Conservation (phyloP, 2,888 invertebrate genomes). For the Elegia similella region DNA sequence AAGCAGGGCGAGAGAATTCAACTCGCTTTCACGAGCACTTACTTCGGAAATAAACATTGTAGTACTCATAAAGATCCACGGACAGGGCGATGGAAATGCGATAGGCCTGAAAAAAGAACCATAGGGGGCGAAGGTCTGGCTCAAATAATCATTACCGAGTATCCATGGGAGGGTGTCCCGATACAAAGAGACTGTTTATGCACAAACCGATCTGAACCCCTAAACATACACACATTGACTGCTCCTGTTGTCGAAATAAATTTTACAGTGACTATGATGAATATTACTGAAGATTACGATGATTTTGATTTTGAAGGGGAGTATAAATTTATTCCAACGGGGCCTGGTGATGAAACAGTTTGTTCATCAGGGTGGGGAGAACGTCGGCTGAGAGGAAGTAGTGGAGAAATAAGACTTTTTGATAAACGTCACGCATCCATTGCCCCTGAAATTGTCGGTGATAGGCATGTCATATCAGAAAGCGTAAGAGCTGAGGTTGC, state of each 20-base stretch:
- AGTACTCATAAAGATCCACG: conserved; percentile 84
- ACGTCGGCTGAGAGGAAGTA: conserved; percentile 84
- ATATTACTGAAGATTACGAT: conserved; percentile 89
- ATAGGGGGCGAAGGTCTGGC: conserved; percentile 79
- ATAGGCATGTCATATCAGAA: conserved; percentile 75
- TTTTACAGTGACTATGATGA: conserved; percentile 89
- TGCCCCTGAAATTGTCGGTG: conserved; percentile 69
- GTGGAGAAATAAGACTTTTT: conserved; percentile 86
- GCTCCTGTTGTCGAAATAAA: conserved; percentile 87
- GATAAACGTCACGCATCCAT: conserved; percentile 79
- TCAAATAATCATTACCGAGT: conserved; percentile 85
- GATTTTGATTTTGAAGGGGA: conserved; percentile 90
- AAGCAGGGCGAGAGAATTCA: conserved; percentile 85
- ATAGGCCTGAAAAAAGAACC: conserved; percentile 72
- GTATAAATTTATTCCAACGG: conserved; percentile 84
- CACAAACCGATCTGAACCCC: conserved; percentile 84
- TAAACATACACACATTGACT: conserved; percentile 85
- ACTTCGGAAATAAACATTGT: conserved; percentile 86
- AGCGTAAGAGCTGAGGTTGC: conserved; percentile 79
- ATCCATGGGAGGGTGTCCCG: conserved; percentile 86
- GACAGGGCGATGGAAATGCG: conserved; percentile 86
- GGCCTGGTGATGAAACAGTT: conserved; percentile 78
- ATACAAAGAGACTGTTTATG: conserved; percentile 88
- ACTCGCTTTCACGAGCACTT: conserved; percentile 85
- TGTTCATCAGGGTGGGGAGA: conserved; percentile 86